Evolutionary conservation across 2,888 invertebrate species (phyloP).

Genomic region (Leptopterna dolabrata): DNA sequence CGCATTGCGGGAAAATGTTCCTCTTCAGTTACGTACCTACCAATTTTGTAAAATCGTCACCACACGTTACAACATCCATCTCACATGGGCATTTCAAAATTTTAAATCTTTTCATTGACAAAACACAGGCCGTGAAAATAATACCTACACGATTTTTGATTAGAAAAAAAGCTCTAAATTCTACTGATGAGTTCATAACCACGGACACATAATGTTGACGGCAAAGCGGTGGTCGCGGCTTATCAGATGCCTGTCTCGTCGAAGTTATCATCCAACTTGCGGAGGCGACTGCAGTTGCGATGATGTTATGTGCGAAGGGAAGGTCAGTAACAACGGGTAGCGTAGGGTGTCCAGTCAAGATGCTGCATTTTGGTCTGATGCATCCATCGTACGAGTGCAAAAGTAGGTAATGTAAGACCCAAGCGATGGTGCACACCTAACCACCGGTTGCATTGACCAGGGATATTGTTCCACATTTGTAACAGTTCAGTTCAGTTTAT

Average conservation of each 20-base stretch:
- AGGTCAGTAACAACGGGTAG: constrained; percentile 6
- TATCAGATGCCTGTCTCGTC: background rate
- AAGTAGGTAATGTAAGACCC: too few species aligned
- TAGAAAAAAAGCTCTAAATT: constrained; percentile 9
- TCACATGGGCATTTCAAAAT: background rate
- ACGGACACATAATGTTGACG: constrained; percentile 19
- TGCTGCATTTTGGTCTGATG: too few species aligned
- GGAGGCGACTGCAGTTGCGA: constrained; percentile 45
- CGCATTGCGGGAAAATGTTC: background rate
- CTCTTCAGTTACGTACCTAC: background rate
- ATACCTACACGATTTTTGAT: background rate
- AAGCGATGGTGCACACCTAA: too few species aligned
- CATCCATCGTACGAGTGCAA: too few species aligned
- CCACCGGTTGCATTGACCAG: too few species aligned
- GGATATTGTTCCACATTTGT: too few species aligned
- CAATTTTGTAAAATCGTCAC: background rate
- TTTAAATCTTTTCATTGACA: background rate
- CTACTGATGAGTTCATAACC: constrained; percentile 25
- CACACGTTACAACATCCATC: background rate
- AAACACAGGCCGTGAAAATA: constrained; percentile 1
- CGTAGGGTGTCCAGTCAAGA: too few species aligned
- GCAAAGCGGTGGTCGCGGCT: constrained; percentile 23
- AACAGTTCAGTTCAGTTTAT: too few species aligned
- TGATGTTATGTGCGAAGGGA: constrained; percentile 44
- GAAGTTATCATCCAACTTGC: constrained; percentile 45